Evolutionary conservation across 2,113 vertebrate genomes (phyloP).

Genomic region (Melanerpes aurifrons): DNA sequence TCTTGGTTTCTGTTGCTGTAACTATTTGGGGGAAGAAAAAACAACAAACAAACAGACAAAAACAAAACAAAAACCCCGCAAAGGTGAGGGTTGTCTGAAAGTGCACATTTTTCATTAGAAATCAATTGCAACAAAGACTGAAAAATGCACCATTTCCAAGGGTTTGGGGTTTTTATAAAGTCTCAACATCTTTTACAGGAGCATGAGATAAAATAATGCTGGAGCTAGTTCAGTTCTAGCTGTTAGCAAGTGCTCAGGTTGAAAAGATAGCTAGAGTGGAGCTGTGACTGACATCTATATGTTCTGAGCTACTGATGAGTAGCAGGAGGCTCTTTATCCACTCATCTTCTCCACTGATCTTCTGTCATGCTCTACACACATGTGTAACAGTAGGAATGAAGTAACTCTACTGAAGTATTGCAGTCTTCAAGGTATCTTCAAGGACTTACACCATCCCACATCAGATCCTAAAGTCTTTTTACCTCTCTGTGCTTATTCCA

Average conservation of each 20-base stretch:
- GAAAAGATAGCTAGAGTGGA: background rate
- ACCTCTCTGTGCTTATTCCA: background rate
- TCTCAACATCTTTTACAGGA: background rate
- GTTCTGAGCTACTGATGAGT: background rate
- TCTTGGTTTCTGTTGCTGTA: background rate
- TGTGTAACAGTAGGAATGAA: background rate
- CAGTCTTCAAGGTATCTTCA: background rate
- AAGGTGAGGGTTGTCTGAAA: fast-evolving
- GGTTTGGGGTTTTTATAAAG: background rate
- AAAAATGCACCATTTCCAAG: background rate
- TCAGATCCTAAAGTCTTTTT: background rate
- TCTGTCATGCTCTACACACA: background rate
- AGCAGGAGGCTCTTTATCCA: background rate
- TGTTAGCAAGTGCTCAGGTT: background rate
- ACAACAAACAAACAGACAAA: too few species aligned
- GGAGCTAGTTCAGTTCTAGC: background rate
- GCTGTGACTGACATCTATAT: background rate
- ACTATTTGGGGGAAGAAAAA: background rate
- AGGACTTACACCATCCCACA: background rate
- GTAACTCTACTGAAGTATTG: background rate
- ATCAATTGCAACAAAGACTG: background rate
- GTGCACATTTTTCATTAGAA: background rate
- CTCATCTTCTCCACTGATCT: background rate
- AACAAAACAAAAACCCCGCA: too few species aligned
- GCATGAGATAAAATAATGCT: background rate